phyloP scores from a whole-genome alignment of 1,140 invertebrate genomes.

The Sesamia nonagrioides region DNA sequence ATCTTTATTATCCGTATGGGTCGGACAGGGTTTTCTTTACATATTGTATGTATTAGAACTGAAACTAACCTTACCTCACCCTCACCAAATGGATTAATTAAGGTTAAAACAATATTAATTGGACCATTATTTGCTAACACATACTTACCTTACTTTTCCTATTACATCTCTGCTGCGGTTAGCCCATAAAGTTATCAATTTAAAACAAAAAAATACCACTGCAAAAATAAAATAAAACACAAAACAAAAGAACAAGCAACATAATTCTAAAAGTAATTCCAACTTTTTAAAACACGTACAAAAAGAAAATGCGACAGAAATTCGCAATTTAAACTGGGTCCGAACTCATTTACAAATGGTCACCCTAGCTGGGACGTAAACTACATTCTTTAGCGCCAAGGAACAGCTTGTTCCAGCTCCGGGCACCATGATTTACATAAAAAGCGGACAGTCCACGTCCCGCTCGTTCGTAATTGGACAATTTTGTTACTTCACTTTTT shows the following conservation, averaged over 20 bases:
- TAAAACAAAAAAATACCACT: not conserved
- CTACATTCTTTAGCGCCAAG: constrained; percentile 36
- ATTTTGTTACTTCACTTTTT: constrained; percentile 39
- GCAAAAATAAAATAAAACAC: not conserved
- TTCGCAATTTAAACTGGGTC: constrained; percentile 34
- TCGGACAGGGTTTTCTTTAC: too few relatives aligned
- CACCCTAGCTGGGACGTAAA: constrained; percentile 34
- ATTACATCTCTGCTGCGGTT: too few relatives aligned
- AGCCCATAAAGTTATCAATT: not conserved
- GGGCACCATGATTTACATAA: constrained; percentile 41
- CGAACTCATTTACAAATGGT: constrained; percentile 40
- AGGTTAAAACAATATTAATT: too few relatives aligned
- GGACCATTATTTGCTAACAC: too few relatives aligned
- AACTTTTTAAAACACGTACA: constrained; percentile 34
- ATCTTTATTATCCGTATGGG: too few relatives aligned
- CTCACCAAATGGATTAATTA: too few relatives aligned
- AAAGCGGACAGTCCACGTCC: constrained; percentile 35
- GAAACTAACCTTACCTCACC: too few relatives aligned
- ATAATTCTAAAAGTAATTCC: constrained; percentile 22
- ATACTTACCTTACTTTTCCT: too few relatives aligned
- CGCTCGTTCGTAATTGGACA: constrained; percentile 30
- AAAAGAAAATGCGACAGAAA: constrained; percentile 31
- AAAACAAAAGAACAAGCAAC: constrained; percentile 30
- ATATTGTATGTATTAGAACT: too few relatives aligned
- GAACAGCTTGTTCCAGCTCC: constrained; percentile 35